Base-by-base conservation (phyloP, 2,113 vertebrate species). In the Circaetus gallicus region DNA sequence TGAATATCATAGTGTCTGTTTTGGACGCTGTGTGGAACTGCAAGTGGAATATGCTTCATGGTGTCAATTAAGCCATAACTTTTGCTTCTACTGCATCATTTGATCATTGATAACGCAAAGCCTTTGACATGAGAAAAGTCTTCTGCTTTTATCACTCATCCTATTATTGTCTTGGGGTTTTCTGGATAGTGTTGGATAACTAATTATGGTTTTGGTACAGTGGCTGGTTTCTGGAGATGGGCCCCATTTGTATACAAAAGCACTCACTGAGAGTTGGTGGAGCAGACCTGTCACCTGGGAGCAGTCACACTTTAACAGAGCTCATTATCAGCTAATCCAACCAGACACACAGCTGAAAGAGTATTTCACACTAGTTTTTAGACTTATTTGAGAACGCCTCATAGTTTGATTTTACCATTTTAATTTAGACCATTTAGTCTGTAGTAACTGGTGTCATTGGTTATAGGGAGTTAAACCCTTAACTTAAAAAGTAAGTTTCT, bases 1-100 rank as follows among this genome's bases (percentile, higher is more conserved):
- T 62, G 50, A n/a, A 59, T 45, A 29, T 34, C 28, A 31, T 6
- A 24, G 28, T 29, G 11, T 53, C 53, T 63, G 21, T 63, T 53
- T 45, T 72, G 67, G 38, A 31, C 0, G 0, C 28, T 52, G 31
- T 52, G 31, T 58, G n/a, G 36, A 63, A 14, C 4, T 40, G 36
- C 18, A 32, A 5, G 16, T 28, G 24, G 17, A 76, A 63, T 53
- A 25, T 19, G 3, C 22, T 61, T 52, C 34, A 32, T 25, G 13
- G 13, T 59, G 16, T 49, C n/a, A 42, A 38, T 63, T 62, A 66
- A 58, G 28, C 34, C 26, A 10, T 34, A 56, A 56, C 12, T 83
- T 81, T 42, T 43, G 2, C 16, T 69, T 93, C 47, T 76, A 11
- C 16, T 49, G 21, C 34, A 43, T 61, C 16, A 6, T 86, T 82